Conservation (phyloP, 2,888 invertebrate genomes). For the Hemaris fuciformis region DNA sequence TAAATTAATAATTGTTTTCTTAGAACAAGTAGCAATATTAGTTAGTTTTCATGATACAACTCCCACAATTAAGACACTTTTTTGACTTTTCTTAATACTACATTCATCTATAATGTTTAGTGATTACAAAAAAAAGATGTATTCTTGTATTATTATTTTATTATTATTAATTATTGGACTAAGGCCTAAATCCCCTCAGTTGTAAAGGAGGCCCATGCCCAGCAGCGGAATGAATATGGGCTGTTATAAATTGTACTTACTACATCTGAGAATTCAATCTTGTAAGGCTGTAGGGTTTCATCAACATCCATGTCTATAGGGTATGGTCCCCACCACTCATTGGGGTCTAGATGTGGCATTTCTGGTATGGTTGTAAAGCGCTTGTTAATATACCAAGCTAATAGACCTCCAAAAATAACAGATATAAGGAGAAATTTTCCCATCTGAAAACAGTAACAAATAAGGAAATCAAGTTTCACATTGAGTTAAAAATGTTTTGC, state of each 20-base stretch:
- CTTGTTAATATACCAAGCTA: constrained; percentile 36
- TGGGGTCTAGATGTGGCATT: constrained; percentile 48
- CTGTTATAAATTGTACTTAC: constrained; percentile 62
- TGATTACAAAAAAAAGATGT: no score
- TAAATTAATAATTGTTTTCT: no score
- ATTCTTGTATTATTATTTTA: no score
- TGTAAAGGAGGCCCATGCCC: no score
- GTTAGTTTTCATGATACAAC: no score
- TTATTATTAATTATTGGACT: no score
- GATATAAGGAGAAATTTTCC: constrained; percentile 27
- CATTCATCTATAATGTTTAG: no score
- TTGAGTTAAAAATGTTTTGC: neutral
- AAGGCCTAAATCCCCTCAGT: no score
- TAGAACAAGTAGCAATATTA: no score
- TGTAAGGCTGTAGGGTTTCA: constrained; percentile 79
- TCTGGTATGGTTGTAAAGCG: constrained; percentile 33
- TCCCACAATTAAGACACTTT: neutral
- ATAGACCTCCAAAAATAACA: constrained; percentile 26
- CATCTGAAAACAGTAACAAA: constrained; percentile 36
- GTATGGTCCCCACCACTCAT: constrained; percentile 83
- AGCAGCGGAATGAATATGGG: neutral
- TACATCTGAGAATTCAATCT: constrained; percentile 82
- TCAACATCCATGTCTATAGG: constrained; percentile 68
- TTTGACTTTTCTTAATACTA: no score
- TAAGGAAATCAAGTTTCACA: neutral